Percentiles rank a stretch among this genome's conserved stretches.
Conservation (phyloP, 37 sponge, comb jelly and placozoan species). For the Chondrilla cf. caribensis region DNA sequence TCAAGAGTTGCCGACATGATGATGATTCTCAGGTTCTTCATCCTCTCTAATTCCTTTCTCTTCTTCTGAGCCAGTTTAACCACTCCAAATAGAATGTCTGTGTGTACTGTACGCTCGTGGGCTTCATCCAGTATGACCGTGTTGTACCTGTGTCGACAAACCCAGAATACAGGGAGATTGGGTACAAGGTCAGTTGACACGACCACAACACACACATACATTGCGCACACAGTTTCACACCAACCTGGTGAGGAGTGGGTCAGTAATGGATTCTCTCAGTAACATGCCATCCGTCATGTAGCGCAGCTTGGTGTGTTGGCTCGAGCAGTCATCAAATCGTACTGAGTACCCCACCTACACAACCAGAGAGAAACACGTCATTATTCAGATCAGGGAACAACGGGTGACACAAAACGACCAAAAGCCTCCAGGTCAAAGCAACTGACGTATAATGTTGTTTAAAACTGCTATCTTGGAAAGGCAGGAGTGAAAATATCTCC, state of each 20-base stretch:
- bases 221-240: neutral
- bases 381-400: neutral
- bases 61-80: constrained; percentile 74
- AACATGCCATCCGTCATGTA: constrained; percentile 96
- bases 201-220: neutral
- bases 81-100: constrained; percentile 93
- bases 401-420: too few relatives aligned
- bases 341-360: constrained; percentile 85
- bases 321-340: constrained; percentile 89
- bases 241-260: constrained; percentile 72
- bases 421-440: too few relatives aligned
- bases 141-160: constrained; percentile 76
- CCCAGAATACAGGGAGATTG: neutral
- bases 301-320: constrained; percentile 54
- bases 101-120: constrained; percentile 93
- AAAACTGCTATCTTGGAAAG: neutral
- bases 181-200: neutral
- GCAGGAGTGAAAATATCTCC: too few relatives aligned
- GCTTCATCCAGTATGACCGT: constrained; percentile 90
- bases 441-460: too few relatives aligned
- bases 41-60: constrained; percentile 27
- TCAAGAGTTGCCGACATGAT: constrained; percentile 95
- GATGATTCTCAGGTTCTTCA: constrained; percentile 52
- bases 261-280: constrained; percentile 85
- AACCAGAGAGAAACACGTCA: too few relatives aligned